phyloP scores from a whole-genome alignment of 2,888 invertebrate genomes.

The Drosophila nr. medialis region DNA sequence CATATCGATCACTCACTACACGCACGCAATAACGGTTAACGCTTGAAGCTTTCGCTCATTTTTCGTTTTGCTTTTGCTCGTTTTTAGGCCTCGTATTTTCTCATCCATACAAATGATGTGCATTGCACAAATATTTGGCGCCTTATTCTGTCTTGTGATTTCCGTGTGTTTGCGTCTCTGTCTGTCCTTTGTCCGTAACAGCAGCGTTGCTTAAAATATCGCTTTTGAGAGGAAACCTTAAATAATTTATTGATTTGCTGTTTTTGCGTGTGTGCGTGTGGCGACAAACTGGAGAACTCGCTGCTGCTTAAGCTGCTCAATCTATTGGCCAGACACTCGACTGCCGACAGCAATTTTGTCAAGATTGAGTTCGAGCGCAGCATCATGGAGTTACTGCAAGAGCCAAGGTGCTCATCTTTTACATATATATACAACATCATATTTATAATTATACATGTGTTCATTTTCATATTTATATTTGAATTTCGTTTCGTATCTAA shows the following conservation, averaged over 20 bases:
- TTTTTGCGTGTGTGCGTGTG: conserved; percentile 31
- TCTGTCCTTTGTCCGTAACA: conserved; percentile 31
- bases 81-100: neutral
- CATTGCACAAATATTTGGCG: conserved; percentile 67
- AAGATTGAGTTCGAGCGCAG: conserved; percentile 83
- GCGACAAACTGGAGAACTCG: conserved; percentile 77
- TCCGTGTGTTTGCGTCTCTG: conserved; percentile 56
- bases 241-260: conserved; percentile 12
- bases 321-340: conserved; percentile 67
- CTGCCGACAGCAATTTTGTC: conserved; percentile 67
- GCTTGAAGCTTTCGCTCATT: conserved; percentile 20
- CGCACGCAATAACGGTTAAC: conserved; percentile 35
- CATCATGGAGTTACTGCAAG: conserved; percentile 83
- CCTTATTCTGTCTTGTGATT: conserved; percentile 68
- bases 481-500: conserved; percentile 19
- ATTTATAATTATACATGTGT: conserved; percentile 1
- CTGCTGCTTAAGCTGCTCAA: conserved; percentile 75
- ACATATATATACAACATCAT: neutral
- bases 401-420: conserved; percentile 65
- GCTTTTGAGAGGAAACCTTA: neutral
- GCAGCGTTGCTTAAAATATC: conserved; percentile 29
- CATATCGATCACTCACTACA: conserved; percentile 14
- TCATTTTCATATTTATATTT: neutral
- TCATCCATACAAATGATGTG: conserved; percentile 40
- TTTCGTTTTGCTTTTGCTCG: conserved; percentile 12